Percentiles rank a stretch among this genome's conserved stretches.
Evolutionary conservation across 2,888 invertebrate species (phyloP).

Genomic region (Diarsia brunnea): DNA sequence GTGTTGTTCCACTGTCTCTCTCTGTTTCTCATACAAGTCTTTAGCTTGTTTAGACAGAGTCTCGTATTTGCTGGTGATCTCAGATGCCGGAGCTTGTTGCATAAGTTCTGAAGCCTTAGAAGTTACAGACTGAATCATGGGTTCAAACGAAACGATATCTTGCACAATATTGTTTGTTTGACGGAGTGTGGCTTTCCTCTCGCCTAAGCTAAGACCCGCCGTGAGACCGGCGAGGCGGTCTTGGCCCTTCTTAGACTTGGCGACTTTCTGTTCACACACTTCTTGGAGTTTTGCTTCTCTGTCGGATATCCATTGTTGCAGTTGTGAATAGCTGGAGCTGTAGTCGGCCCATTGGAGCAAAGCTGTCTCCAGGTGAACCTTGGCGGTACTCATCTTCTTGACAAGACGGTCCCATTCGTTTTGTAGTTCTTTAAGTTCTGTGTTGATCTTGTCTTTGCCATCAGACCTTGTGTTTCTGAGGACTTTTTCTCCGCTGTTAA

Average conservation of each 20-base stretch:
- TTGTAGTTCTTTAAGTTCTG: slow-evolving; percentile 96
- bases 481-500: slow-evolving; percentile 97
- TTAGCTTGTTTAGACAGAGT: slow-evolving; percentile 97
- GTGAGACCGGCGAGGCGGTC: slow-evolving; percentile 93
- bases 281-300: slow-evolving; percentile 97
- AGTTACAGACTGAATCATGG: slow-evolving; percentile 98
- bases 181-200: slow-evolving; percentile 96
- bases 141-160: slow-evolving; percentile 99
- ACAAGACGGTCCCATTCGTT: slow-evolving; percentile 97
- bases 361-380: slow-evolving; percentile 97
- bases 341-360: slow-evolving; percentile 99
- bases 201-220: slow-evolving; percentile 94
- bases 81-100: slow-evolving; percentile 97
- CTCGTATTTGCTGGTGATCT: slow-evolving; percentile 97
- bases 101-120: slow-evolving; percentile 98
- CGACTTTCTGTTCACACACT: slow-evolving; percentile 96
- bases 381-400: slow-evolving; percentile 97
- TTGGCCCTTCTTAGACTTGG: slow-evolving; percentile 94
- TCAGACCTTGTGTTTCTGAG: slow-evolving; percentile 96
- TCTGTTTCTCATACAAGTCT: slow-evolving; percentile 96
- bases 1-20: slow-evolving; percentile 97
- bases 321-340: slow-evolving; percentile 97
- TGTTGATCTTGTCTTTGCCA: slow-evolving; percentile 96
- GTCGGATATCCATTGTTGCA: slow-evolving; percentile 98
- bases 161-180: slow-evolving; percentile 98